A percentile compares a stretch with the other conserved stretches of the same genome.
Conservation (phyloP, 2,888 invertebrate genomes). For the Leucoma salicis region DNA sequence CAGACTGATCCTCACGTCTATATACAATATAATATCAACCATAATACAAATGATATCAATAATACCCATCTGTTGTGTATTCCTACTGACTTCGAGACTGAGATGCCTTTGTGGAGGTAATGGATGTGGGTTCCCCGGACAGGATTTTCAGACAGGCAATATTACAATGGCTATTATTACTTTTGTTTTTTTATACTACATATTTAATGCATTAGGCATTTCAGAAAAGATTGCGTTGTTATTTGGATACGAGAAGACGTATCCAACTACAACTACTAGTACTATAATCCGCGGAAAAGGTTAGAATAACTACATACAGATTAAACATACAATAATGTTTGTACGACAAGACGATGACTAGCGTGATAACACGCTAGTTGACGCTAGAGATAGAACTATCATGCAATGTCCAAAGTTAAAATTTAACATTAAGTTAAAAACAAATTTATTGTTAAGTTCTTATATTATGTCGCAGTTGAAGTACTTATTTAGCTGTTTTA, state of each 20-base stretch:
- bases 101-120: conserved; percentile 59
- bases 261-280: neutral
- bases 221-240: conserved; percentile 44
- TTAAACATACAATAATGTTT: too few species aligned
- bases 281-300: neutral
- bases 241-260: neutral
- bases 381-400: too few species aligned
- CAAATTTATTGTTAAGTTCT: too few species aligned
- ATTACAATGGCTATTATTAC: conserved; percentile 53
- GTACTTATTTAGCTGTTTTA: too few species aligned
- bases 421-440: too few species aligned
- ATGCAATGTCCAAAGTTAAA: too few species aligned
- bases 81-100: conserved; percentile 55
- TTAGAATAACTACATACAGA: neutral
- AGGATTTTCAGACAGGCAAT: conserved; percentile 42
- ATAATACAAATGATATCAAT: conserved; percentile 62
- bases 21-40: conserved; percentile 65
- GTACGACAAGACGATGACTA: too few species aligned
- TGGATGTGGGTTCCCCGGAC: conserved; percentile 45
- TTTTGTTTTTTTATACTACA: conserved; percentile 49
- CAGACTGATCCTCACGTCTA: conserved; percentile 55
- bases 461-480: too few species aligned
- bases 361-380: too few species aligned
- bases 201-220: conserved; percentile 53
- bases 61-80: conserved; percentile 63